phyloP scores from a whole-genome alignment of 30 jellyfish, hydroid and myxozoan genomes.

The Hydractinia echinata region DNA sequence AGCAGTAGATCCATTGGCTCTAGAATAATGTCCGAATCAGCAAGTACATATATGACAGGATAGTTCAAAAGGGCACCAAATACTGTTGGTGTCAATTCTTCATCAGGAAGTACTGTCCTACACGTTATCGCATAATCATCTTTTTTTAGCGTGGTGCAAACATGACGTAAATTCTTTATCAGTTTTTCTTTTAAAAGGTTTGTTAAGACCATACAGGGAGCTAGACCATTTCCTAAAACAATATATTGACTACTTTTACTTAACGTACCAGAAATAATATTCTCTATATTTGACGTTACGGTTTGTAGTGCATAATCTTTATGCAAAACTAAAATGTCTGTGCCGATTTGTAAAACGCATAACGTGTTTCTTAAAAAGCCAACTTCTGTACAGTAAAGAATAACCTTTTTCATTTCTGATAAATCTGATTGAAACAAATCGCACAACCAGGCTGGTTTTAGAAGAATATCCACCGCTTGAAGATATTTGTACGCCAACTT shows the following conservation, averaged over 20 bases:
- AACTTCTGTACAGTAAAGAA: neutral
- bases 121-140: neutral
- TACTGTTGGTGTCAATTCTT: neutral
- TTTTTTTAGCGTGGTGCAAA: neutral
- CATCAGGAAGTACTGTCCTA: neutral
- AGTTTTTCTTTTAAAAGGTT: neutral
- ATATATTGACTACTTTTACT: neutral
- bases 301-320: neutral
- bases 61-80: slow-evolving; percentile 1
- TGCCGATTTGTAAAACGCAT: neutral
- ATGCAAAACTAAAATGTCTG: slow-evolving; percentile 1
- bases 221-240: neutral
- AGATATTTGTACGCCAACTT: too few species aligned
- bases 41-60: neutral
- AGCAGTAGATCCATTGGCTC: neutral
- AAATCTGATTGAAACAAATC: neutral
- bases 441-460: slow-evolving; percentile 13
- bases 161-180: neutral
- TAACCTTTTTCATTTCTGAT: neutral
- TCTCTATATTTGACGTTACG: neutral
- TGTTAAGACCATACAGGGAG: neutral
- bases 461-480: neutral
- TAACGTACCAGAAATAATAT: neutral
- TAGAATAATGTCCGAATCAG: neutral
- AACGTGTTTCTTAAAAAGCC: neutral